Base-by-base conservation (phyloP, 2,113 vertebrate species). In the Ptilorrhoa leucosticta region DNA sequence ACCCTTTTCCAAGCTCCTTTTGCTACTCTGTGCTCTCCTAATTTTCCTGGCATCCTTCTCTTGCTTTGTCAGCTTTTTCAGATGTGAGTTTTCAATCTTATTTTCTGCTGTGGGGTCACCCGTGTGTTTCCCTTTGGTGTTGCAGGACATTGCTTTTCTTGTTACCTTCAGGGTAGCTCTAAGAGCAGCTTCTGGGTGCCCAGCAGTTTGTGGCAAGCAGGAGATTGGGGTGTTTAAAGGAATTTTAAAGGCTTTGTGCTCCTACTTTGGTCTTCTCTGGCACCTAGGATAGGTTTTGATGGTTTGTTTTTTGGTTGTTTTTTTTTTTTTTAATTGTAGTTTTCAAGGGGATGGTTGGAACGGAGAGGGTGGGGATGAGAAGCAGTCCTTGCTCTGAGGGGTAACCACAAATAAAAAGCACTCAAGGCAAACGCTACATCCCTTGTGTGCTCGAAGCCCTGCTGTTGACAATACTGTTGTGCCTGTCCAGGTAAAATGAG, bases 401-500 rank as follows among this genome's bases (percentile, higher is more conserved):
- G n/a, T 50, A 42, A 31, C 64, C n/a, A 22, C 48, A 35, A 60
- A 22, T 26, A 30, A 53, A 53, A 44, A 63, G 31, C 0, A 0
- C 48, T 78, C 30, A 22, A 58, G 51, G 60, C 42, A 60, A 30
- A 31, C 58, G 22, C 1, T 0, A 2, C 31, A n/a, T 57, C 70
- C 31, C 23, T 30, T 37, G 33, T 73, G 76, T 73, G 58, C 83
- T 57, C 60, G 40, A 4, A 77, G 64, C 54, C 50, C 45, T 72
- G 71, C 39, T 90, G 65, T 7, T 72, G 65, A 12, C 56, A 15
- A 1, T 15, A 3, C 8, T 27, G 60, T 37, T 8, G 8, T 26
- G 37, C 40, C 40, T 63, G 39, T 45, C 54, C 27, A 16, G 53
- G 26, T 65, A 48, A 77, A 42, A 63, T 6, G 57, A 58, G 42